Conservation (phyloP, 2,888 invertebrate genomes). For the Pinctada fucata region DNA sequence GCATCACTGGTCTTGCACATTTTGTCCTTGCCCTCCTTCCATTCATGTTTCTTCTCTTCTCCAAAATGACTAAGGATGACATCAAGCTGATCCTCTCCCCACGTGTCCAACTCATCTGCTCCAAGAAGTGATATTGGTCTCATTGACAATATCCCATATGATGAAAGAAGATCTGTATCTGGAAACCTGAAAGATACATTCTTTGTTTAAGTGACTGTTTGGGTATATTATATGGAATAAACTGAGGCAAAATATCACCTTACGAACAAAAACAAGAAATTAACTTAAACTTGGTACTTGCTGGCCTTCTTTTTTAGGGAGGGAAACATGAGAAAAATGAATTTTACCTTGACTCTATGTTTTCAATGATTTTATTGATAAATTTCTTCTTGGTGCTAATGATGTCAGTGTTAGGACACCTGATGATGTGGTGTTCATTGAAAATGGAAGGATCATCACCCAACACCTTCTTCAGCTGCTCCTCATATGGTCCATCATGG, state of each 20-base stretch:
- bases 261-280: too few relatives aligned
- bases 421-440: not conserved
- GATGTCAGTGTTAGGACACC: not conserved
- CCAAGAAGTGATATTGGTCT: conserved; percentile 8
- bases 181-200: conserved; percentile 10
- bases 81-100: conserved; percentile 19
- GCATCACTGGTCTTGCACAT: conserved; percentile 17
- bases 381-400: not conserved
- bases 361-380: not conserved
- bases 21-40: conserved; percentile 7
- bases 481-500: not conserved
- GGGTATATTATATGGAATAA: too few relatives aligned
- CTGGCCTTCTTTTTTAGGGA: too few relatives aligned
- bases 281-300: too few relatives aligned
- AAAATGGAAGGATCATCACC: not conserved
- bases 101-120: conserved; percentile 1
- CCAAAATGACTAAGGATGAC: conserved; percentile 16
- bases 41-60: not conserved
- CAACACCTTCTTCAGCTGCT: not conserved
- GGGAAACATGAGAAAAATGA: too few relatives aligned
- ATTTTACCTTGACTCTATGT: not conserved
- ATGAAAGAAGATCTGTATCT: conserved; percentile 12
- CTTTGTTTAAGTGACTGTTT: too few relatives aligned
- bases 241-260: too few relatives aligned
- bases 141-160: conserved; percentile 14